phyloP scores from a whole-genome alignment of 2,113 vertebrate genomes.

The Pardalotus punctatus region DNA sequence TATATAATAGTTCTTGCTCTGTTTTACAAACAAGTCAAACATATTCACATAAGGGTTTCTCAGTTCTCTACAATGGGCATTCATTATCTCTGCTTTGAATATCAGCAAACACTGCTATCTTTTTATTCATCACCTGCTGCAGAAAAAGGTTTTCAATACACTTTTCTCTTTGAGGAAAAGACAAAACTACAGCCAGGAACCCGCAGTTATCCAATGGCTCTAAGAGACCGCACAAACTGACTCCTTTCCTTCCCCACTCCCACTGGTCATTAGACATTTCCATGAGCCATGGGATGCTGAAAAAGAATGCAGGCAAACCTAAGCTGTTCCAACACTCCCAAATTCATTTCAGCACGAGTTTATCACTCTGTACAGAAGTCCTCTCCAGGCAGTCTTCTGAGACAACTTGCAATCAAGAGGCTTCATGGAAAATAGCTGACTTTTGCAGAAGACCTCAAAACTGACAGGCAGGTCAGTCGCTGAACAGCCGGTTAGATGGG shows the following conservation, averaged over 20 bases:
- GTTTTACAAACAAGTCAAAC: neutral
- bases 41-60: neutral
- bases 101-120: neutral
- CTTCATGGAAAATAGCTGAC: neutral
- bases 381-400: neutral
- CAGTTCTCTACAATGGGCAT: neutral
- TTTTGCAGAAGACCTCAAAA: neutral
- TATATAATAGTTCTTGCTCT: neutral
- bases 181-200: neutral
- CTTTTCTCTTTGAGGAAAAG: neutral
- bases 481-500: neutral
- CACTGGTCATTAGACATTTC: neutral
- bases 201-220: neutral
- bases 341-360: neutral
- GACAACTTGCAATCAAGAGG: neutral
- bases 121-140: neutral
- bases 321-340: neutral
- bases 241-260: neutral
- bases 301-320: neutral
- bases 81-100: neutral
- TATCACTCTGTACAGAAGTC: neutral
- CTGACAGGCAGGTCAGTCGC: neutral
- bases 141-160: neutral
- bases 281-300: neutral
- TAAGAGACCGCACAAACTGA: neutral